Conservation (phyloP, 2,797 vertebrate species). For the Cyclura pinguis region DNA sequence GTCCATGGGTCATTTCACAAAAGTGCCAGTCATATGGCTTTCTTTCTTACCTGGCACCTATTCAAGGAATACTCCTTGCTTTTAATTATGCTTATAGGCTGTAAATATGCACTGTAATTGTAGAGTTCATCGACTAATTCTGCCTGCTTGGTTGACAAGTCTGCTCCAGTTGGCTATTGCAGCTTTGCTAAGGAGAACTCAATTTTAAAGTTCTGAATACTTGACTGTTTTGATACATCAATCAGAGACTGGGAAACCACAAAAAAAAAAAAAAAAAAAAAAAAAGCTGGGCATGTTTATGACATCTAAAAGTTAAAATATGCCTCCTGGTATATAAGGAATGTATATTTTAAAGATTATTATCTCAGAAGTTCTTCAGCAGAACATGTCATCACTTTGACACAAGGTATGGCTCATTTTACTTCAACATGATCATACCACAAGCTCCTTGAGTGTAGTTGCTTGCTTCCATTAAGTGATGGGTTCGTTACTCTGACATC, state of each 20-base stretch:
- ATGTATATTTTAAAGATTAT: background rate
- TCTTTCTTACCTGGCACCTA: background rate
- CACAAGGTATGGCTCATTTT: background rate
- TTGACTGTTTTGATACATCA: background rate
- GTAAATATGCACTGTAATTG: too few species aligned
- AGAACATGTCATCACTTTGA: background rate
- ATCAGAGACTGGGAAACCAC: background rate
- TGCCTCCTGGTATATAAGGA: background rate
- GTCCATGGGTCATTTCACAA: background rate
- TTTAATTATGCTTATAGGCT: background rate
- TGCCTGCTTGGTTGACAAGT: background rate
- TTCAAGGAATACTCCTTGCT: background rate
- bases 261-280: background rate
- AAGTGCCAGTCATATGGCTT: background rate
- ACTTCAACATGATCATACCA: background rate
- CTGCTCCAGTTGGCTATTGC: background rate
- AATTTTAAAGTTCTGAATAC: conserved; percentile 11
- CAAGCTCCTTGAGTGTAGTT: background rate
- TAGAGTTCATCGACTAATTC: background rate
- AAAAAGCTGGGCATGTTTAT: background rate
- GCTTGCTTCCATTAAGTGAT: conserved; percentile 14
- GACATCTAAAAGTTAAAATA: background rate
- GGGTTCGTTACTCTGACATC: background rate
- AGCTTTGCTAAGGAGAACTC: background rate
- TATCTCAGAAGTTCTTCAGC: background rate